Evolutionary conservation across 2,113 vertebrate genomes (phyloP).

Genomic region (Alexandromys fortis): DNA sequence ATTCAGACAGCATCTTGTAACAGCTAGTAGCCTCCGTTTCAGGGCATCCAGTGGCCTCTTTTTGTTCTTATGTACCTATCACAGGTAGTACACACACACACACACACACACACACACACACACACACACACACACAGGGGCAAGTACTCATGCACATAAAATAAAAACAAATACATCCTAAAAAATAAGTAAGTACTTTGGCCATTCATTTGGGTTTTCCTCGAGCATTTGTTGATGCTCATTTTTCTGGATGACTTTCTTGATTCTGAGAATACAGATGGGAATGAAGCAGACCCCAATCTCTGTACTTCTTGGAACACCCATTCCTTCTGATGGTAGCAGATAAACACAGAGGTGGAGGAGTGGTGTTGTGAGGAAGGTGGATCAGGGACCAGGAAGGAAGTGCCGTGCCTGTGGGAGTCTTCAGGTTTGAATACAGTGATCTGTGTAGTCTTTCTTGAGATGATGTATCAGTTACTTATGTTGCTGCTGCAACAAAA

Average conservation of each 20-base stretch:
- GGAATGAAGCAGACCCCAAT: background rate
- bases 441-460: background rate
- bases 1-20: background rate
- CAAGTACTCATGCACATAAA: background rate
- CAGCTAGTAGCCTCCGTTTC: background rate
- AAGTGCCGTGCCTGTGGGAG: accelerated
- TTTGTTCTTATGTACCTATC: background rate
- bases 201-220: background rate
- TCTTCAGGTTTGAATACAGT: background rate
- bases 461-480: background rate
- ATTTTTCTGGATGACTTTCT: background rate
- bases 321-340: background rate
- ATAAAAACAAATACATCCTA: background rate
- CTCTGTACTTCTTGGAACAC: background rate
- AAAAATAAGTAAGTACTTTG: background rate
- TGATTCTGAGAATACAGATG: background rate
- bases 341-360: background rate
- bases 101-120: no score
- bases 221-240: background rate
- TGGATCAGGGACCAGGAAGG: background rate
- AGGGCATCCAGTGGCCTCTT: background rate
- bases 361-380: background rate
- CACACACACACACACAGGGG: background rate
- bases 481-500: background rate
- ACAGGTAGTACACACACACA: background rate